Evolutionary conservation across 2,797 vertebrate species (phyloP).

Genomic region (Yasuhikotakia modesta): DNA sequence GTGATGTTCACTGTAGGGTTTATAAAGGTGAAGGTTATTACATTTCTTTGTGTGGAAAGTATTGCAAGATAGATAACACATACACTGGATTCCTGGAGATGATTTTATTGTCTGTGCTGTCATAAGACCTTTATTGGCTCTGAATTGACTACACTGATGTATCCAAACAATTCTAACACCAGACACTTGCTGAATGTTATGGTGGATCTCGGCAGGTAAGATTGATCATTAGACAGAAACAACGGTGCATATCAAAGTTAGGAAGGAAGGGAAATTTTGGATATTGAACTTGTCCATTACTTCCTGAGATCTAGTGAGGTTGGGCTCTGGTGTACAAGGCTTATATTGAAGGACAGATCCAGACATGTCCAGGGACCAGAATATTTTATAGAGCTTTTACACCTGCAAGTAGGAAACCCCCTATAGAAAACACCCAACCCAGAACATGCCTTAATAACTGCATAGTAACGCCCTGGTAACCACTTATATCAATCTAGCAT

Average conservation of each 20-base stretch:
- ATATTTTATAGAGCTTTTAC: neutral
- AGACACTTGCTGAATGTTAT: neutral
- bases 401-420: neutral
- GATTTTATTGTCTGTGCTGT: constrained; percentile 9
- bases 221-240: neutral
- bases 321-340: neutral
- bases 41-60: constrained; percentile 28
- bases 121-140: neutral
- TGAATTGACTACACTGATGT: neutral
- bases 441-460: neutral
- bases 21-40: constrained; percentile 33
- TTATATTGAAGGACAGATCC: neutral
- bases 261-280: neutral
- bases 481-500: neutral
- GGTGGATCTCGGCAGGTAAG: neutral
- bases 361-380: neutral
- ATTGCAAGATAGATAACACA: constrained; percentile 21
- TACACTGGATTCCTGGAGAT: neutral
- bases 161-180: constrained; percentile 7
- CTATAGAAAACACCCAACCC: neutral
- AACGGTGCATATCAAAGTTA: neutral
- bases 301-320: neutral
- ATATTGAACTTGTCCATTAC: neutral
- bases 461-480: too few species aligned
- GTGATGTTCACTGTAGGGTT: constrained; percentile 11